Evolutionary conservation across 2,888 invertebrate genomes (phyloP).

Genomic region (Diarsia dahlii): DNA sequence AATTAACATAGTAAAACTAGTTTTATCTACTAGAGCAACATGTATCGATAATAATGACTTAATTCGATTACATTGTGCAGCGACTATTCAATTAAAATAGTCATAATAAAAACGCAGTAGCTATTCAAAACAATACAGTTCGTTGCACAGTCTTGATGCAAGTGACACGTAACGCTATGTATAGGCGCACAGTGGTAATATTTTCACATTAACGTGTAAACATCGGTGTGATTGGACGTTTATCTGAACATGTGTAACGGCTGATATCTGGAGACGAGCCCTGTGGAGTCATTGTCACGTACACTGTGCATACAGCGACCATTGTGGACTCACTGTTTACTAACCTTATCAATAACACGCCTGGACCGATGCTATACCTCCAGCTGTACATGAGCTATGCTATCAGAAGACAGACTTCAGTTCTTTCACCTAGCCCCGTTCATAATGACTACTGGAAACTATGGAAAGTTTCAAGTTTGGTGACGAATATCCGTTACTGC

Average conservation of each 20-base stretch:
- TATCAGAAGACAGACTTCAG: conserved; percentile 16
- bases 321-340: conserved; percentile 84
- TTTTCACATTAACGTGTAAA: conserved; percentile 68
- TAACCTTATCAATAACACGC: conserved; percentile 87
- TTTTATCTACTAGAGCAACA: conserved; percentile 12
- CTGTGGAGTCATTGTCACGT: conserved; percentile 86
- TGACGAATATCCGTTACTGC: conserved; percentile 40
- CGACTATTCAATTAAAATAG: conserved; percentile 20
- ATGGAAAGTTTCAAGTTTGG: background rate
- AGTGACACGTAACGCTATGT: conserved; percentile 45
- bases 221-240: conserved; percentile 78
- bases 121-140: conserved; percentile 49
- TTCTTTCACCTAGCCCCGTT: background rate
- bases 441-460: background rate
- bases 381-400: conserved; percentile 65
- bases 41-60: conserved; percentile 20
- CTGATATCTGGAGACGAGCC: conserved; percentile 71
- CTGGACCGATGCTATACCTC: conserved; percentile 57
- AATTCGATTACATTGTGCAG: conserved; percentile 36
- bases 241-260: conserved; percentile 78
- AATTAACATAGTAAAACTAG: background rate
- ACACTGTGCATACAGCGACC: conserved; percentile 75
- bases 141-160: conserved; percentile 26
- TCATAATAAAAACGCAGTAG: conserved; percentile 39
- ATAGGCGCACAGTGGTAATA: conserved; percentile 55